Evolutionary conservation across 92 coral and sea anemone species (phyloP).

Genomic region (Desmophyllum pertusum): DNA sequence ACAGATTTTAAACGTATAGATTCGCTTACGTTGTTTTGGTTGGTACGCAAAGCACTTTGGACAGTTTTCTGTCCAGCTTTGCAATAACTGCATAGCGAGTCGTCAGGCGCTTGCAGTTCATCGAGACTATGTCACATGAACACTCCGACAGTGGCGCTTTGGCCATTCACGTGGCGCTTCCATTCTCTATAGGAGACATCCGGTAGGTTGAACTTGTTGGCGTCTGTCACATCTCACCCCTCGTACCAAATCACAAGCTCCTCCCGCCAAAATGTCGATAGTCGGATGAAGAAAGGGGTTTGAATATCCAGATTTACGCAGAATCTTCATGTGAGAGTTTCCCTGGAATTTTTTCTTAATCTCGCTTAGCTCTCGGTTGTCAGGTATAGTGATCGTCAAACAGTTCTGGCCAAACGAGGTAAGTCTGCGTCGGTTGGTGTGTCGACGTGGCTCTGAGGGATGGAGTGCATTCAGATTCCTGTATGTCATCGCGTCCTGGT

Average conservation of each 20-base stretch:
- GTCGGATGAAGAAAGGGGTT: neutral
- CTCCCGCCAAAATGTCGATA: conserved; percentile 3
- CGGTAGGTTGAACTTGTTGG: neutral
- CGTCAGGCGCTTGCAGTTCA: neutral
- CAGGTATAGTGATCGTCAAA: neutral
- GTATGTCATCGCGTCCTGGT: neutral
- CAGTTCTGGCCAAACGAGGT: neutral
- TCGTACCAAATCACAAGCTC: neutral
- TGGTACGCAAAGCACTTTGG: neutral
- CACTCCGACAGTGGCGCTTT: neutral
- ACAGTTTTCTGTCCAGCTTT: conserved; percentile 3
- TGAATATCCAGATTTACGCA: neutral
- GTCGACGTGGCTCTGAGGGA: neutral
- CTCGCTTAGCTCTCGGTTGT: neutral
- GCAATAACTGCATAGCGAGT: neutral
- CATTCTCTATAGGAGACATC: neutral
- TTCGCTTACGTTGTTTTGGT: neutral
- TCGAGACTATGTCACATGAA: neutral
- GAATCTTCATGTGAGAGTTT: neutral
- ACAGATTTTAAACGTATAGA: neutral
- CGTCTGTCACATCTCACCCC: neutral
- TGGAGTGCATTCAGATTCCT: neutral
- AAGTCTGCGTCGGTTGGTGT: neutral
- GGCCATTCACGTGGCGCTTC: neutral
- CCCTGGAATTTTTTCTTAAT: neutral